Conservation (phyloP, 2,888 invertebrate genomes). For the Rhingia rostrata region DNA sequence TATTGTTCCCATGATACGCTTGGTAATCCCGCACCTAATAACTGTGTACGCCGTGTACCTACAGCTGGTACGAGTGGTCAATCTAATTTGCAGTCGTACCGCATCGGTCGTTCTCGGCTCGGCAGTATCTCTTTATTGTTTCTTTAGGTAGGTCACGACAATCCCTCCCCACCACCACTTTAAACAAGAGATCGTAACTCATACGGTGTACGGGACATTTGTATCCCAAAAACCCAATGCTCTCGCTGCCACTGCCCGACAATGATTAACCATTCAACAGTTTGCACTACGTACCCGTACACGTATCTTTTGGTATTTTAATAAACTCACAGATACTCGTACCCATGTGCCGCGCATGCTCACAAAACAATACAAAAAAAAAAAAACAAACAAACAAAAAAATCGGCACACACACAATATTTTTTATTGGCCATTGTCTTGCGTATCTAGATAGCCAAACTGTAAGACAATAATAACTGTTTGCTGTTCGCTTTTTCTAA, state of each 20-base stretch:
- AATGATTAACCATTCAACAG: constrained; percentile 67
- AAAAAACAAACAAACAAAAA: not conserved
- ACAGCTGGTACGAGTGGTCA: constrained; percentile 36
- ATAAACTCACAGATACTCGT: constrained; percentile 57
- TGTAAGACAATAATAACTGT: constrained; percentile 68
- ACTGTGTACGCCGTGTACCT: constrained; percentile 12
- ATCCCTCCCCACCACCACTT: constrained; percentile 20
- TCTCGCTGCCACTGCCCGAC: constrained; percentile 47
- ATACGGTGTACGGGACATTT: constrained; percentile 62
- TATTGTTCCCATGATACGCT: constrained; percentile 44
- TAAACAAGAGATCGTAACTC: constrained; percentile 62
- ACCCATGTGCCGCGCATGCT: constrained; percentile 2
- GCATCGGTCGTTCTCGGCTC: constrained; percentile 30
- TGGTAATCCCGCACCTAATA: constrained; percentile 45
- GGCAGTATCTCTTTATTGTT: constrained; percentile 2
- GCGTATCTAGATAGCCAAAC: constrained; percentile 61
- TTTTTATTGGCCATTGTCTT: constrained; percentile 69
- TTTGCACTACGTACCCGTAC: not conserved
- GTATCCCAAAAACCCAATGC: constrained; percentile 56
- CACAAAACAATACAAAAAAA: not conserved
- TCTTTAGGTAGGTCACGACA: constrained; percentile 69
- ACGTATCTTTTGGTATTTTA: constrained; percentile 62
- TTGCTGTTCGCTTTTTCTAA: constrained; percentile 59
- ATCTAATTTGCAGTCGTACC: constrained; percentile 67
- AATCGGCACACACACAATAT: constrained; percentile 35